Base-by-base conservation (phyloP, 2,888 invertebrate genomes). In the Cetonia aurata region DNA sequence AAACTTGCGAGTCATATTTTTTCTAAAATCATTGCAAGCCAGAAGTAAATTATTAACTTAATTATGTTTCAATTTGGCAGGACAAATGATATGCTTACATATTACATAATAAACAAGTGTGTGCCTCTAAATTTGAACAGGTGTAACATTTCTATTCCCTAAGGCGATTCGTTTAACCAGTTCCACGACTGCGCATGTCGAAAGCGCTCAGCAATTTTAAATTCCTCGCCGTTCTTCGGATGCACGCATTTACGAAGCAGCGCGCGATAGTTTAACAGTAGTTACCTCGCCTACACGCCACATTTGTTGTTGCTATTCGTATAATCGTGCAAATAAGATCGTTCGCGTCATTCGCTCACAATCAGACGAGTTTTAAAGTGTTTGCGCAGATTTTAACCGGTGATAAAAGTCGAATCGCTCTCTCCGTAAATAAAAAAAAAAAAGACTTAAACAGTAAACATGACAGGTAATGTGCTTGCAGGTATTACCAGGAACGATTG, bases 401-500 rank as follows among this genome's bases (percentile, higher is more conserved):
- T 25, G 25, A 25, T 25, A 25, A 25, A 25, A 1, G 25, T 25
- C 4, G 37, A 56, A 33, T 13, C 41, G 10, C 13, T 56, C 42
- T 25, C 9, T 19, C 31, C 53, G 31, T 41, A 12, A 42, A 15
- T 3, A 15, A 50, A 50, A 50, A 15, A 50, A 50, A 50, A 10
- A 17, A 9, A 50, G 6, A 13, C 9, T 15, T 3, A 50, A 15
- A 31, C 65, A 67, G 57, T 15, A 25, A 69, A 25, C 50, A 80
- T 79, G 79, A 80, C 79, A 31, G 79, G 77, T 66, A 76, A 76
- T 53, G 68, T 76, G 74, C 70, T 79, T 78, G 71, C 79, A 79
- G 80, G 78, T 74, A 65, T 78, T 25, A 78, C 79, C 50, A 80
- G 76, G 71, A 81, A 78, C 71, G 77, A 79, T 65, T 81, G 81